These are phyloP conservation scores for Struthidea cinerea DNA, from an alignment of 2,113 vertebrate species.

Conservation along the genomic window DNA sequence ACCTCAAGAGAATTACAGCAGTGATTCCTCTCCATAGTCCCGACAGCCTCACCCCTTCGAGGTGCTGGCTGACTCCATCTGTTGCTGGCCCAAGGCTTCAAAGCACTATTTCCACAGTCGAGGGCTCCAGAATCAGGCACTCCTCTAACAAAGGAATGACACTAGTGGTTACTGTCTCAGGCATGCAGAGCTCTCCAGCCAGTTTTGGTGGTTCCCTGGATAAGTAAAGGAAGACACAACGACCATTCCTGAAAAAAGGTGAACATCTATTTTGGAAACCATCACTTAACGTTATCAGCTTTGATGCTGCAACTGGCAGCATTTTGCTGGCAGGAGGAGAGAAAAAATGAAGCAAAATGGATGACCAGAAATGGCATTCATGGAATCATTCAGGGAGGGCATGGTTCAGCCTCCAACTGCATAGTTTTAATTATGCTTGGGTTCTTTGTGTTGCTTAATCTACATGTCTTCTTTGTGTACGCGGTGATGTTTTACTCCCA, in stretches of 20 bases:
- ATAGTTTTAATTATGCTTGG: neutral
- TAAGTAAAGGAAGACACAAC: neutral
- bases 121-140: neutral
- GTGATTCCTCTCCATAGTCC: neutral
- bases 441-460: neutral
- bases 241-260: neutral
- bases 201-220: rapidly evolving
- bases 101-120: neutral
- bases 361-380: neutral
- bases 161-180: neutral
- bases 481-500: neutral
- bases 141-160: neutral
- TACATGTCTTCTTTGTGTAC: neutral
- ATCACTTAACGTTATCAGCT: neutral
- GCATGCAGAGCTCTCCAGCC: neutral
- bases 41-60: rapidly evolving
- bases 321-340: neutral
- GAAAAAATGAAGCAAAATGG: neutral
- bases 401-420: neutral
- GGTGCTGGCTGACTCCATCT: neutral
- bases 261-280: neutral
- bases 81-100: neutral
- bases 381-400: neutral
- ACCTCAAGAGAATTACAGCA: neutral
- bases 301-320: neutral